Percentiles rank a stretch among this genome's conserved stretches.
Evolutionary conservation across 1,140 invertebrate species (phyloP).

Genomic region (Pseudobourletiella spinata): DNA sequence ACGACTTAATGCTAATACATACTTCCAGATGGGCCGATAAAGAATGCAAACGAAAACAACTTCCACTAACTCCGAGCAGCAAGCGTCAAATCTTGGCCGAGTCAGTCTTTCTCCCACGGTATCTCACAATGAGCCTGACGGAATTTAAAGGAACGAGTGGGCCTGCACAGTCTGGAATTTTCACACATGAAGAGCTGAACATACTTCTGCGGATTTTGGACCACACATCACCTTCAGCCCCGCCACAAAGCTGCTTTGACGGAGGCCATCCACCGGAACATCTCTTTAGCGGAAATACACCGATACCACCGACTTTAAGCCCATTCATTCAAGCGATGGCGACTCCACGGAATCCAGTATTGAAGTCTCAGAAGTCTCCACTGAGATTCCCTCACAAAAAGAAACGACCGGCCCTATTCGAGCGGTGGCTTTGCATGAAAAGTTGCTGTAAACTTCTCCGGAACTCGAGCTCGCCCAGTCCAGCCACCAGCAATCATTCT

Average conservation of each 20-base stretch:
- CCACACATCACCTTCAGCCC: no score
- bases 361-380: not conserved
- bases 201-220: not conserved
- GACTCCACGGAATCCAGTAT: not conserved
- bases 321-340: not conserved
- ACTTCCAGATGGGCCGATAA: slow-evolving; percentile 54
- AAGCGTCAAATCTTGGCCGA: slow-evolving; percentile 53
- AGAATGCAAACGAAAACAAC: slow-evolving; percentile 53
- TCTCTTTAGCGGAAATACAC: no score
- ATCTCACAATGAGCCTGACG: slow-evolving; percentile 52
- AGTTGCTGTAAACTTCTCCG: slow-evolving; percentile 1
- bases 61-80: slow-evolving; percentile 52
- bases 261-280: no score
- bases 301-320: slow-evolving; percentile 3
- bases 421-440: not conserved
- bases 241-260: no score
- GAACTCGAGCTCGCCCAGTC: not conserved
- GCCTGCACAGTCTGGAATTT: slow-evolving; percentile 41
- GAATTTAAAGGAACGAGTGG: slow-evolving; percentile 47
- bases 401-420: not conserved
- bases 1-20: not conserved
- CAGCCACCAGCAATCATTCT: slow-evolving; percentile 11
- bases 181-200: slow-evolving; percentile 40
- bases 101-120: slow-evolving; percentile 55
- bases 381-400: not conserved